Base-by-base conservation (phyloP, 2,888 invertebrate species). In the Baccha elongata region DNA sequence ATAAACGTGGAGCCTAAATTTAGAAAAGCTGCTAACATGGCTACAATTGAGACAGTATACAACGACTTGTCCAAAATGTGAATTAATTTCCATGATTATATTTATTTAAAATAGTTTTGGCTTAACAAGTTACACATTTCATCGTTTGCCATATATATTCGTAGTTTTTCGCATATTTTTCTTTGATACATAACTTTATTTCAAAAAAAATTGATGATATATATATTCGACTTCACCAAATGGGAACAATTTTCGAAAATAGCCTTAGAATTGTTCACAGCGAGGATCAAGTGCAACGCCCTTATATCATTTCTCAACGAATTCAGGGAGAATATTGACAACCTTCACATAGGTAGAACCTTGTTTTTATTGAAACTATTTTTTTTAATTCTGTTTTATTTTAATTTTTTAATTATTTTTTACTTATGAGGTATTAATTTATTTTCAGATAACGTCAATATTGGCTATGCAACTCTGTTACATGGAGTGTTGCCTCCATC, bases 301-400 rank as follows among this genome's bases (percentile, higher is more conserved):
- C 42, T 42, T 17, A 42, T 17, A 42, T 42, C 42, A 42, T 42
- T 17, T 17, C 42, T 42, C 42, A 42, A 42, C 17, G 42, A 17
- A 17, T 15, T 42, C 42, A 23, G 13, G n/a, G 46, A 3, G 7
- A 44, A 44, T 19, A n/a, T 23, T n/a, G 35, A 3, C 8, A 8
- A 35, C 35, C 35, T 35, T 6, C 5, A 35, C 35, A 35, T 35
- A 35, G 35, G 35, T 35, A 35, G 8, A 35, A 35, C 35, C 8
- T 35, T 7, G 35, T 35, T 35, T 35, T 2, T n/a, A 35, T 35
- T 35, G 8, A 35, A 35, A 6, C 3, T 0, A 10, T 19, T 11
- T 10, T 5, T 19, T 44, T 19, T 7, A 44, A 19, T 5, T 13
- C 2, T 37, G 7, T 37, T 37, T 37, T 13, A 37, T 5, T 3